These are phyloP conservation scores for Schlechtendalia chinensis DNA, from an alignment of 1,140 invertebrate genomes.

Conservation along the genomic window DNA sequence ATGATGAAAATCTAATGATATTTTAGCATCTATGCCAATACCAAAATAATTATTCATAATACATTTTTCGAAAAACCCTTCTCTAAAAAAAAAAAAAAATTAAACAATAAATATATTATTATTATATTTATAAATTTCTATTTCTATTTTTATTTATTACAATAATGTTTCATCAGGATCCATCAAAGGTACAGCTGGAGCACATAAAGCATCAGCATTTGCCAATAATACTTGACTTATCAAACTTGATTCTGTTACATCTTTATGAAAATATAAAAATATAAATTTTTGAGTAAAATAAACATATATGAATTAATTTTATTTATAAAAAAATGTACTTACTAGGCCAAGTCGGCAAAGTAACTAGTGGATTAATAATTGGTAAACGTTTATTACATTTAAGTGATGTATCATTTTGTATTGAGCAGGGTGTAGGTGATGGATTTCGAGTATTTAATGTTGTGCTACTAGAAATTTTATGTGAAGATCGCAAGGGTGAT, in stretches of 20 bases:
- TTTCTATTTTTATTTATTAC: conserved; percentile 57
- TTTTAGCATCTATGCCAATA: conserved; percentile 98
- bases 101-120: conserved; percentile 45
- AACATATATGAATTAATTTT: background rate
- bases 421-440: conserved; percentile 49
- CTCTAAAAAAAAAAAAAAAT: conserved; percentile 59
- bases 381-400: conserved; percentile 70
- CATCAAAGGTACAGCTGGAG: conserved; percentile 88
- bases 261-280: conserved; percentile 55
- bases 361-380: conserved; percentile 85
- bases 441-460: conserved; percentile 44
- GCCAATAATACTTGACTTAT: conserved; percentile 89
- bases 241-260: conserved; percentile 69
- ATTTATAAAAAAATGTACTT: conserved; percentile 56
- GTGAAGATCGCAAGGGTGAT: conserved; percentile 53
- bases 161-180: conserved; percentile 85
- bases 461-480: conserved; percentile 52
- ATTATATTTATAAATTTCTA: background rate
- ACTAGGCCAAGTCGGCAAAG: conserved; percentile 84
- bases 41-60: conserved; percentile 99
- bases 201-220: conserved; percentile 94
- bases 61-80: conserved; percentile 89
- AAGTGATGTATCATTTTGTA: conserved; percentile 50
- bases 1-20: conserved; percentile 95
- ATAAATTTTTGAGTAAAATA: background rate